phyloP scores from a whole-genome alignment of 2,113 vertebrate species.

The Lophius piscatorius region DNA sequence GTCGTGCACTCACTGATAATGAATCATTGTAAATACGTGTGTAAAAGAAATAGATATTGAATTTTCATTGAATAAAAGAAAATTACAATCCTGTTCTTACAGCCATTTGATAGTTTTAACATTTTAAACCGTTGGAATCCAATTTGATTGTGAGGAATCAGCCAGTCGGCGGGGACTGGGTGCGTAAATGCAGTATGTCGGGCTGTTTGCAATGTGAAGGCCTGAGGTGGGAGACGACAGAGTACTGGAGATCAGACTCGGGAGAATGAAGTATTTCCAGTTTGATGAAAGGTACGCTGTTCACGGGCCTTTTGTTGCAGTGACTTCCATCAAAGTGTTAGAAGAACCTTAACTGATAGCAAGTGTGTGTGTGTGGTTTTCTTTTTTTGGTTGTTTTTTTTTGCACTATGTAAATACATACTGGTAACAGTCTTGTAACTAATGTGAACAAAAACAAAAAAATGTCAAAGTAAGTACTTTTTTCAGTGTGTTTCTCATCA shows the following conservation, averaged over 20 bases:
- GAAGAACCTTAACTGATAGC: slow-evolving; percentile 81
- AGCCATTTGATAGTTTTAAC: slow-evolving; percentile 64
- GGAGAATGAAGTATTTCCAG: slow-evolving; percentile 58
- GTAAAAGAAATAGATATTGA: slow-evolving; percentile 56
- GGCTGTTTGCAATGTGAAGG: slow-evolving; percentile 58
- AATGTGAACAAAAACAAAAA: slow-evolving; percentile 82
- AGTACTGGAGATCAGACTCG: slow-evolving; percentile 41
- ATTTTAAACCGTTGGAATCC: slow-evolving; percentile 57
- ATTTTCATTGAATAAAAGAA: slow-evolving; percentile 51
- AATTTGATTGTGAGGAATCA: slow-evolving; percentile 46
- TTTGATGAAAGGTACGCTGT: slow-evolving; percentile 67
- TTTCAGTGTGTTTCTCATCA: slow-evolving; percentile 75
- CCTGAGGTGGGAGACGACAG: slow-evolving; percentile 20
- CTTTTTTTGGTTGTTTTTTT: too few relatives aligned
- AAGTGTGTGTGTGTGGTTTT: slow-evolving; percentile 62
- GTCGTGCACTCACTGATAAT: slow-evolving; percentile 23
- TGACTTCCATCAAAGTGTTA: slow-evolving; percentile 69
- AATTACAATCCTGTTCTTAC: slow-evolving; percentile 54
- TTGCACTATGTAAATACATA: slow-evolving; percentile 96
- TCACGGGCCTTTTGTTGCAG: slow-evolving; percentile 47
- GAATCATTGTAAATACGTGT: slow-evolving; percentile 65
- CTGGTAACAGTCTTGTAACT: slow-evolving; percentile 87
- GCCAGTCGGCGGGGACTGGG: slow-evolving; percentile 8
- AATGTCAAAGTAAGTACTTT: slow-evolving; percentile 76
- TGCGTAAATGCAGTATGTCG: slow-evolving; percentile 38